These are phyloP conservation scores for Limonius californicus DNA, from an alignment of 1,140 invertebrate genomes.

Conservation along the genomic window DNA sequence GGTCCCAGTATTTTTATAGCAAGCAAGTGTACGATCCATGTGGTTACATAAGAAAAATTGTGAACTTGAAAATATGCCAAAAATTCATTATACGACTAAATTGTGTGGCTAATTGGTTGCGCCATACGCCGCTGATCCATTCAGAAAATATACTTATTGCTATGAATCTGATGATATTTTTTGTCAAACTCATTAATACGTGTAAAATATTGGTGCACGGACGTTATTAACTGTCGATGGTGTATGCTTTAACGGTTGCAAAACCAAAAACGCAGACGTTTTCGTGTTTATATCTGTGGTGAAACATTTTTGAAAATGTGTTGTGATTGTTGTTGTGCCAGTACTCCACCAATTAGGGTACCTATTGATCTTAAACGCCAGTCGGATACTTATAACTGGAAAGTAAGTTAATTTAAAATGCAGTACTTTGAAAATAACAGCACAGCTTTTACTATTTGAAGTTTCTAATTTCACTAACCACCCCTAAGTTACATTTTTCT, in stretches of 20 bases:
- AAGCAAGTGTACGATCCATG: not conserved
- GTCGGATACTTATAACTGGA: slow-evolving; percentile 63
- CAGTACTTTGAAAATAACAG: too few species aligned
- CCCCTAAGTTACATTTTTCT: too few species aligned
- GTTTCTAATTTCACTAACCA: too few species aligned
- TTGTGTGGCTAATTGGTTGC: too few species aligned
- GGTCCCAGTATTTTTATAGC: too few species aligned
- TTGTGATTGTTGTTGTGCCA: slow-evolving; percentile 60
- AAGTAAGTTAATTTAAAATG: too few species aligned
- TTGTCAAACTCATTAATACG: not conserved
- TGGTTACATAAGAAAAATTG: slow-evolving; percentile 1
- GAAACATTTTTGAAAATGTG: slow-evolving; percentile 51
- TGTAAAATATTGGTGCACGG: not conserved
- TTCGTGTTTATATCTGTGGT: not conserved
- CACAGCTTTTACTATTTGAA: too few species aligned
- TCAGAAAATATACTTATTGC: too few species aligned
- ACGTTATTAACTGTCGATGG: not conserved
- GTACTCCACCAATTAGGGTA: slow-evolving; percentile 60
- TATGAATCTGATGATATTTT: not conserved
- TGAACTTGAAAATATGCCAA: slow-evolving; percentile 2
- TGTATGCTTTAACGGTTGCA: too few species aligned
- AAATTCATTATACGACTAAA: not conserved
- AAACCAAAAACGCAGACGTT: too few species aligned
- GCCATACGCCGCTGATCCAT: too few species aligned
- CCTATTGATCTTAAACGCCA: slow-evolving; percentile 73